Evolutionary conservation across 2,888 invertebrate genomes (phyloP), one percentile per base, ranked within the genome.

Genomic region (Sarcophaga variegata): DNA sequence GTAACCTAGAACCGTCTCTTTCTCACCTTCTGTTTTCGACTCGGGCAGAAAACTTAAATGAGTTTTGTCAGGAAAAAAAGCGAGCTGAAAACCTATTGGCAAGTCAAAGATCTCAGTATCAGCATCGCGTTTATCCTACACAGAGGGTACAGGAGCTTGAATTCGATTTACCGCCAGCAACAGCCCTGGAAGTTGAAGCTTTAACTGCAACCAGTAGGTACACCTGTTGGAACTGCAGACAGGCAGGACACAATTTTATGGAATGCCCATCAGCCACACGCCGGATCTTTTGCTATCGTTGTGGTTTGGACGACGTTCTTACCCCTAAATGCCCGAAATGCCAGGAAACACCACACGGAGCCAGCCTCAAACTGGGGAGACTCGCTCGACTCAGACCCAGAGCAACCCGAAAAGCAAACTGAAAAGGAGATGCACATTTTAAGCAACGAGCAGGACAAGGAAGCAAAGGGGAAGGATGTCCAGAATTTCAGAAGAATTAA

Each of bases 361-460:
- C 69, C 12, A 25, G 81, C n/a, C 63, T 54, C 64, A 63, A 49
- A 74, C 27, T 4, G 69, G 67, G 47, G 75, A 81, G 74, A 49
- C 60, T 67, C 74, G 75, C 62, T 69, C 69, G 2, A 69, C 81
- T 0, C 67, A 67, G n/a, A 2, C 62, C 71, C 74, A 37, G n/a
- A 54, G n/a, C 2, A n/a, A 63, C 2, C 5, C 8, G 6, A 5
- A 49, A 25, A 25, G 3, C 25, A 25, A 25, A 25, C 22, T 22
- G 22, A 22, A 22, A 22, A 22, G 22, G 22, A 22, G 22, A 1
- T 22, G 22, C 22, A 22, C 22, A 22, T 22, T 22, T 22, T 22
- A 22, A 22, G 22, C 22, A 22, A 22, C 22, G 22, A 22, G 22
- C 22, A 22, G 22, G 22, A 22, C 22, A 22, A 22, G 22, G 22